phyloP scores from a whole-genome alignment of 2,888 invertebrate species.

The Scrobipalpa atriplicella region DNA sequence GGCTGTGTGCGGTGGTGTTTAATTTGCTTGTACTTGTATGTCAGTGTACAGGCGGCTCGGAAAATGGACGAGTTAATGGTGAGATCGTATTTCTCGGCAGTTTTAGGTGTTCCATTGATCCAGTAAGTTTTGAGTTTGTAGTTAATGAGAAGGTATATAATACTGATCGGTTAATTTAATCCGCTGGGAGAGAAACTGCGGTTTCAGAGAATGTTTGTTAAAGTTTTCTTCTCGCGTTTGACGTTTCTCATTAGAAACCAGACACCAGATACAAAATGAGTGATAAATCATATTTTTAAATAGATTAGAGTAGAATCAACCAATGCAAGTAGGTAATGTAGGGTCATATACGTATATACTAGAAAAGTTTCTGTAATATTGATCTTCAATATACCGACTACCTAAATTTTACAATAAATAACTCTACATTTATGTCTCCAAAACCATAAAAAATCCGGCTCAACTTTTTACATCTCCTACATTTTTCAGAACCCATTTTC shows the following conservation, averaged over 20 bases:
- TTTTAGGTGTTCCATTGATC: conserved; percentile 26
- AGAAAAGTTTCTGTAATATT: too few species aligned
- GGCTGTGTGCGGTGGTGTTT: conserved; percentile 81
- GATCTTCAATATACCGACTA: too few species aligned
- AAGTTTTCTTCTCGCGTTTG: not conserved
- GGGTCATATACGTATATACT: too few species aligned
- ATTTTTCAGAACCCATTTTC: too few species aligned
- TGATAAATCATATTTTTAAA: too few species aligned
- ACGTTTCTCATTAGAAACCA: not conserved
- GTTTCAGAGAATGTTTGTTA: not conserved
- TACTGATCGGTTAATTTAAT: not conserved
- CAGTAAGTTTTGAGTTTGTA: conserved; percentile 10
- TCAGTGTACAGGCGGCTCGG: conserved; percentile 65
- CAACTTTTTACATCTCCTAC: too few species aligned
- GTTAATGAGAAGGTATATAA: not conserved
- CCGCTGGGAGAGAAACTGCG: not conserved
- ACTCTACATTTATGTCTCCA: too few species aligned
- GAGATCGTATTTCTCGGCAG: conserved; percentile 9
- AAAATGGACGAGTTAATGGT: conserved; percentile 29
- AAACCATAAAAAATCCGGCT: too few species aligned
- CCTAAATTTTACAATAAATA: too few species aligned
- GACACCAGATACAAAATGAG: not conserved
- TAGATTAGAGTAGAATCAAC: too few species aligned
- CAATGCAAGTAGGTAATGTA: too few species aligned
- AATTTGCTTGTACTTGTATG: conserved; percentile 83